These are phyloP conservation scores for Tetramorium bicarinatum DNA, from an alignment of 2,888 invertebrate genomes.

Conservation along the genomic window DNA sequence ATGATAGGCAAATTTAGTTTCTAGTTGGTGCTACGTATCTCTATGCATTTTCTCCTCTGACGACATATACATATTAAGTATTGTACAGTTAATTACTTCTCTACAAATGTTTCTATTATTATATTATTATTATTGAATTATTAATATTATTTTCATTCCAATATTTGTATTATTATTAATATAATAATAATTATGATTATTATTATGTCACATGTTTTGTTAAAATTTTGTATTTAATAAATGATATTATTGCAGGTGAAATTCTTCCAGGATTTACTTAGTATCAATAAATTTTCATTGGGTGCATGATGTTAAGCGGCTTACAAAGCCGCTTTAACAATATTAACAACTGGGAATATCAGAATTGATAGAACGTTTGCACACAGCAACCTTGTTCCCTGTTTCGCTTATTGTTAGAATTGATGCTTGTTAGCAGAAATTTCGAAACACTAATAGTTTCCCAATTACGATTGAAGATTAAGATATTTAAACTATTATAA, in stretches of 20 bases:
- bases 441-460: background rate
- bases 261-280: background rate
- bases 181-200: constrained; percentile 56
- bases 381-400: background rate
- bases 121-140: constrained; percentile 52
- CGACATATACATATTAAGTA: constrained; percentile 49
- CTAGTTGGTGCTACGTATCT: constrained; percentile 53
- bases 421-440: background rate
- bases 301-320: background rate
- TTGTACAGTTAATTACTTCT: constrained; percentile 71
- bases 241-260: constrained; percentile 63
- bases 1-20: constrained; percentile 14
- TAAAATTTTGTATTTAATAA: constrained; percentile 81
- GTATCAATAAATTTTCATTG: constrained; percentile 1
- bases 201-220: constrained; percentile 68
- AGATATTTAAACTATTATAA: background rate
- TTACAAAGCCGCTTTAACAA: constrained; percentile 25
- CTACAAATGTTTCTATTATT: constrained; percentile 59
- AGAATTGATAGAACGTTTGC: constrained; percentile 1
- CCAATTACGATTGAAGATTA: background rate
- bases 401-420: background rate
- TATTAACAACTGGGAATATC: background rate
- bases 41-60: constrained; percentile 49
- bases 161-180: constrained; percentile 66
- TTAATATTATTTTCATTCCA: constrained; percentile 56